Evolutionary conservation across 1,140 invertebrate genomes (phyloP), one percentile per base, ranked within the genome.

Genomic region (Portunus trituberculatus): DNA sequence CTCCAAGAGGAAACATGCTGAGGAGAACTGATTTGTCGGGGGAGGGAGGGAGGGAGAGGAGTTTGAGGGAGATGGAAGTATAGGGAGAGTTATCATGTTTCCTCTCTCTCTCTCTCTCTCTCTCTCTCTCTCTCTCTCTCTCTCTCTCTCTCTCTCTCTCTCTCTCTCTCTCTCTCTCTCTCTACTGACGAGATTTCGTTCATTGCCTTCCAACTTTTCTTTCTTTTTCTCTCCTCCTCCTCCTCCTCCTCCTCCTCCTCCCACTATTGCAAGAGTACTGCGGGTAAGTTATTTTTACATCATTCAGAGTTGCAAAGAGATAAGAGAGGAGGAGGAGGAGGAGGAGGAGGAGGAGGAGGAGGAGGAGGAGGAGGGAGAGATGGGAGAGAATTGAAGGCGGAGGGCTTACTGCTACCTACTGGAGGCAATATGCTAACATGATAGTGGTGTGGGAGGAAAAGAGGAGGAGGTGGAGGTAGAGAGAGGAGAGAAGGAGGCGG

Each of bases 211-310:
- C n/a, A 28, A 16, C n/a, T 39, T 59, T 76, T n/a, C 67, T 76
- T 76, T n/a, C 20, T 76, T 31, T 25, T 10, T 4, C 39, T 32
- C 84, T 87, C 39, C 31, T 25, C 83, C n/a, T 28, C n/a, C 83
- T n/a, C n/a, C 10, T 84, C 83, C n/a, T 32, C 31, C 29, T 25
- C 29, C 39, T 87, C 84, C 29, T 28, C 31, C 31, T 32, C 84
- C 31, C 67, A 20, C 67, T 8, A 25, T 20, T 76, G 67, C 67
- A n/a, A 76, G 3, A n/a, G 67, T 76, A 76, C 67, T 76, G 67
- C 67, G 67, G 67, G 67, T n/a, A 76, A n/a, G 16, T n/a, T 76
- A 76, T 76, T 76, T 76, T 76, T 76, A n/a, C 67, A 76, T 76
- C 67, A 76, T 76, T n/a, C 67, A 0, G 52, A 59, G 52, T 10